Evolutionary conservation across 2,113 vertebrate genomes (phyloP).

Genomic region (Bubo bubo): DNA sequence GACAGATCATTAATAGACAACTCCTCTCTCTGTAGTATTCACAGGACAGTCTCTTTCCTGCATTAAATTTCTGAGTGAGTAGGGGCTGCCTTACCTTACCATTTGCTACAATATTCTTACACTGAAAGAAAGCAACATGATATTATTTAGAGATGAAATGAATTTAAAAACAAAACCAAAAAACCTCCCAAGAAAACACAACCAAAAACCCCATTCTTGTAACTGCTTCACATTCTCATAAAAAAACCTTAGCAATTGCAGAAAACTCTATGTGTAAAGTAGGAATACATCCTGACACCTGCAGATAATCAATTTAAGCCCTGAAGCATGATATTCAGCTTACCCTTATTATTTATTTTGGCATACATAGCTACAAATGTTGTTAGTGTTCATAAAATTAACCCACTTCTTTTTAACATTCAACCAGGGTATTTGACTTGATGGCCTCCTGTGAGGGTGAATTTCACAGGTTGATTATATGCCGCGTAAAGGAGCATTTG

Average conservation of each 20-base stretch:
- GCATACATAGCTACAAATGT: neutral
- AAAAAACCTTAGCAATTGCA: neutral
- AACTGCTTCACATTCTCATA: neutral
- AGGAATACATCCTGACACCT: neutral
- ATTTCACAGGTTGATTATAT: constrained; percentile 37
- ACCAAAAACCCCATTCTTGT: neutral
- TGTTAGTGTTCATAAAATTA: constrained; percentile 41
- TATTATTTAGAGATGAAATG: neutral
- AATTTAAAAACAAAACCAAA: neutral
- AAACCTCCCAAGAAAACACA: neutral
- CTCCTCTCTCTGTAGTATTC: neutral
- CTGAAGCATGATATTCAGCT: neutral
- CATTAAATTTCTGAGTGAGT: neutral
- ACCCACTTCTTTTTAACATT: constrained; percentile 22
- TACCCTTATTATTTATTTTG: constrained; percentile 24
- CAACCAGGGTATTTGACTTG: constrained; percentile 4
- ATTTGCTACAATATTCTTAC: neutral
- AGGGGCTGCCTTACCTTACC: neutral
- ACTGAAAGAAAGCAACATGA: neutral
- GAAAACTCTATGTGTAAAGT: neutral
- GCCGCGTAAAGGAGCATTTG: neutral
- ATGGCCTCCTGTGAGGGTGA: neutral
- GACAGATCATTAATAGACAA: neutral
- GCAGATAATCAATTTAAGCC: neutral
- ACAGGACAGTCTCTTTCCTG: neutral